Conservation (phyloP, 2,113 vertebrate genomes). For the Hippocampus zosterae region DNA sequence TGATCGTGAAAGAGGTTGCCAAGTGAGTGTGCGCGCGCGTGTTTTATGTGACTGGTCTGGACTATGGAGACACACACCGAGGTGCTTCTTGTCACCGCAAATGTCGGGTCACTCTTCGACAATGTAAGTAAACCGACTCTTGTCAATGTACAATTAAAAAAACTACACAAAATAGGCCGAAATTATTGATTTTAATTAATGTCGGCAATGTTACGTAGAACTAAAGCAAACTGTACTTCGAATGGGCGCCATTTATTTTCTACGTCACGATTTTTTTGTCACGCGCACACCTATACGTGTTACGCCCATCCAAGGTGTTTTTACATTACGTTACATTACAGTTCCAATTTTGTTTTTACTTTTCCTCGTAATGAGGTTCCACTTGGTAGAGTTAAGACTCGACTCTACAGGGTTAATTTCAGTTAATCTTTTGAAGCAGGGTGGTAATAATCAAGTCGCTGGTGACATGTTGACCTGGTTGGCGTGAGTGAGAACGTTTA, state of each 20-base stretch:
- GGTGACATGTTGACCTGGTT: not conserved
- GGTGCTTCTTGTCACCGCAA: slow-evolving; percentile 76
- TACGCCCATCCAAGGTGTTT: not conserved
- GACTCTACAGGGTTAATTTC: no score
- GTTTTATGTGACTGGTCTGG: slow-evolving; percentile 2
- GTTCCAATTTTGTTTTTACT: not conserved
- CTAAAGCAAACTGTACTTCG: not conserved
- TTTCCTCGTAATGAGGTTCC: not conserved
- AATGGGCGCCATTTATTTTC: slow-evolving; percentile 3
- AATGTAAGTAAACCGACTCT: slow-evolving; percentile 66
- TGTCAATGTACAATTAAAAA: no score
- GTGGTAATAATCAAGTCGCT: not conserved
- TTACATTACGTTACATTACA: not conserved
- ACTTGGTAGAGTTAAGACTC: no score
- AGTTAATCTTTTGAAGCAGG: not conserved
- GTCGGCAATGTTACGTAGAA: not conserved
- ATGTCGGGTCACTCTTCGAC: slow-evolving; percentile 78
- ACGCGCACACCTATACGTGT: not conserved
- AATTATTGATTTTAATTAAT: not conserved
- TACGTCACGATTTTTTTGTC: not conserved
- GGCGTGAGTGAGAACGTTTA: not conserved
- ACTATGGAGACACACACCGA: slow-evolving; percentile 69
- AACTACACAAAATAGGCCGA: not conserved
- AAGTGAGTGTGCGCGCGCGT: not conserved
- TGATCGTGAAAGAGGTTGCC: slow-evolving; percentile 5